These are phyloP conservation scores for Hesperophylax magnus DNA, from an alignment of 1,140 invertebrate genomes.

Conservation along the genomic window DNA sequence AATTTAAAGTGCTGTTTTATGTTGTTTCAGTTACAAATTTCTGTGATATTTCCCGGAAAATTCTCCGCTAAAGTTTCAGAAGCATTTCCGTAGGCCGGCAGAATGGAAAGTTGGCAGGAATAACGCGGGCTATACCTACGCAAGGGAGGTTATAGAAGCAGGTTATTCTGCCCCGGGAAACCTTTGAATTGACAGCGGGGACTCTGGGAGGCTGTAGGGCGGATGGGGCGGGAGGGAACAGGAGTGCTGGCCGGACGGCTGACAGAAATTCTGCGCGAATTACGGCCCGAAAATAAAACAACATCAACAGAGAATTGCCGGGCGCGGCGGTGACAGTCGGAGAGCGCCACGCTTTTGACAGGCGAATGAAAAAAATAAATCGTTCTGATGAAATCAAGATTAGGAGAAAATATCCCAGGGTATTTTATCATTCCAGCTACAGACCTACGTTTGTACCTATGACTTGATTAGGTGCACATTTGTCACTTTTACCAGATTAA, in stretches of 20 bases:
- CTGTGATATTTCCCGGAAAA: too few relatives aligned
- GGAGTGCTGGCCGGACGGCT: neutral
- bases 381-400: neutral
- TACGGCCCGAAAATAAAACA: conserved; percentile 14
- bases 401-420: too few relatives aligned
- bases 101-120: neutral
- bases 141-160: neutral
- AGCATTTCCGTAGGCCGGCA: neutral
- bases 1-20: too few relatives aligned
- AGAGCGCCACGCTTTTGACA: neutral
- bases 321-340: conserved; percentile 9
- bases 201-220: neutral
- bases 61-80: neutral
- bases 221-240: neutral
- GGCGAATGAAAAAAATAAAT: neutral
- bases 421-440: too few relatives aligned
- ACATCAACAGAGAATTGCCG: conserved; percentile 4
- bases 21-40: too few relatives aligned
- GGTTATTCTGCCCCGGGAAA: conserved; percentile 3
- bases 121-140: neutral
- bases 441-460: too few relatives aligned
- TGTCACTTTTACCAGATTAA: too few relatives aligned
- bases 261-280: conserved; percentile 15
- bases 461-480: too few relatives aligned
- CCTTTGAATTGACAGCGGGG: conserved; percentile 25